Percentiles rank a stretch among this genome's conserved stretches.
Evolutionary conservation across 2,888 invertebrate genomes (phyloP).

Genomic region (Chymomyza amoena): DNA sequence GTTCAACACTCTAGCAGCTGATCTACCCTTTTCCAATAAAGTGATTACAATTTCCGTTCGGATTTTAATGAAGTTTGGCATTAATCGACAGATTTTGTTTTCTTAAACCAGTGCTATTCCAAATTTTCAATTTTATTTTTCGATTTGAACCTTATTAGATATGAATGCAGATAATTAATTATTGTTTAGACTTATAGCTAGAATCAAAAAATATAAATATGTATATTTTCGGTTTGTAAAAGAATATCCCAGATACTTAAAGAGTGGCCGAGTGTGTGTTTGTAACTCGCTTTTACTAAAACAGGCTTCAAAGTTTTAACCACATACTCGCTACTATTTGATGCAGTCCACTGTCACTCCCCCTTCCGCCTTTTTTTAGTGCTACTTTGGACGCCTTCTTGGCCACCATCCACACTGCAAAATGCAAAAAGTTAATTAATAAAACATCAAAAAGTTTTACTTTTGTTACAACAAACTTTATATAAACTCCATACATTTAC

Average conservation of each 20-base stretch:
- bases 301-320: conserved; percentile 70
- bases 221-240: too few species aligned
- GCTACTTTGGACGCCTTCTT: background rate
- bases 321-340: conserved; percentile 49
- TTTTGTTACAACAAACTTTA: conserved; percentile 67
- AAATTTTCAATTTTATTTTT: too few species aligned
- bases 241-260: background rate
- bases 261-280: conserved; percentile 23
- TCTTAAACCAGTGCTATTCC: too few species aligned
- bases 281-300: conserved; percentile 54
- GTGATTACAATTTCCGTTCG: too few species aligned
- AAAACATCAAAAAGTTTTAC: conserved; percentile 73
- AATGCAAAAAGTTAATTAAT: conserved; percentile 71
- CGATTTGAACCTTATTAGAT: too few species aligned
- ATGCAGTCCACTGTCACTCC: background rate
- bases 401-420: conserved; percentile 20
- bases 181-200: too few species aligned
- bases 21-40: too few species aligned
- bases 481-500: conserved; percentile 69
- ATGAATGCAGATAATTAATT: too few species aligned
- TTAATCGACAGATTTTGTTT: too few species aligned
- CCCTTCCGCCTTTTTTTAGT: background rate
- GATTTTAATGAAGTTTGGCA: too few species aligned
- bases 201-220: too few species aligned
- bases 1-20: too few species aligned